These are phyloP conservation scores for Tokudaia muenninki DNA, from an alignment of 2,797 vertebrate genomes.

Conservation along the genomic window DNA sequence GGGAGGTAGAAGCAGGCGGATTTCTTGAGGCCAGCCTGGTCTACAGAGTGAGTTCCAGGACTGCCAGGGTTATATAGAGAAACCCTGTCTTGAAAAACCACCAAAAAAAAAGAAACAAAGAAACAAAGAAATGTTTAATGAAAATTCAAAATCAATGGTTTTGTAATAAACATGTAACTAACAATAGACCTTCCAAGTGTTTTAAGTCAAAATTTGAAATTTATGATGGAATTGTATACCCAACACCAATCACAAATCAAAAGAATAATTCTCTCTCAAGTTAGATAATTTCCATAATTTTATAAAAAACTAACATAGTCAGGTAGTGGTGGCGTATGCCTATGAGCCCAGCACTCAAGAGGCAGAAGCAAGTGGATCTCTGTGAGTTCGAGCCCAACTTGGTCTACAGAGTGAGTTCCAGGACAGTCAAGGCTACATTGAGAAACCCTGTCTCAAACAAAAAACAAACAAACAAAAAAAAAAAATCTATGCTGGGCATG, in stretches of 20 bases:
- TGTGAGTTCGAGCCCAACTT: neutral
- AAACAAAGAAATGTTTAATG: neutral
- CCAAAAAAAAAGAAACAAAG: too few species aligned
- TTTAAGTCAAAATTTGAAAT: constrained; percentile 64
- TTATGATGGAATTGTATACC: constrained; percentile 24
- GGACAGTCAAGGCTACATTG: neutral
- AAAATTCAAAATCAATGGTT: constrained; percentile 42
- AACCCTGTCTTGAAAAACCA: too few species aligned
- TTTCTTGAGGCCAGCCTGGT: too few species aligned
- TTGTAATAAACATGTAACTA: neutral
- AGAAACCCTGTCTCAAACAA: neutral
- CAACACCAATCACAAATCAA: constrained; percentile 10
- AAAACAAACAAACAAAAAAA: too few species aligned
- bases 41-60: too few species aligned
- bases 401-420: neutral
- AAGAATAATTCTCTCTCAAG: constrained; percentile 35
- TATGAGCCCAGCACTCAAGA: too few species aligned
- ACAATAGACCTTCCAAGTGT: neutral
- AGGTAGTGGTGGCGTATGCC: too few species aligned
- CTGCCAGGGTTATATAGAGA: too few species aligned
- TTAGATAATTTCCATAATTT: constrained; percentile 42
- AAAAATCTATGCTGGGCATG: neutral
- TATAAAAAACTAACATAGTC: neutral
- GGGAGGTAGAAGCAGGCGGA: too few species aligned
- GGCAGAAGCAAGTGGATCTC: neutral